A percentile compares a stretch with the other conserved stretches of the same genome.
Evolutionary conservation across 53 echinoderm and acorn worm genomes (phyloP).

Genomic region (Henricia sp.): DNA sequence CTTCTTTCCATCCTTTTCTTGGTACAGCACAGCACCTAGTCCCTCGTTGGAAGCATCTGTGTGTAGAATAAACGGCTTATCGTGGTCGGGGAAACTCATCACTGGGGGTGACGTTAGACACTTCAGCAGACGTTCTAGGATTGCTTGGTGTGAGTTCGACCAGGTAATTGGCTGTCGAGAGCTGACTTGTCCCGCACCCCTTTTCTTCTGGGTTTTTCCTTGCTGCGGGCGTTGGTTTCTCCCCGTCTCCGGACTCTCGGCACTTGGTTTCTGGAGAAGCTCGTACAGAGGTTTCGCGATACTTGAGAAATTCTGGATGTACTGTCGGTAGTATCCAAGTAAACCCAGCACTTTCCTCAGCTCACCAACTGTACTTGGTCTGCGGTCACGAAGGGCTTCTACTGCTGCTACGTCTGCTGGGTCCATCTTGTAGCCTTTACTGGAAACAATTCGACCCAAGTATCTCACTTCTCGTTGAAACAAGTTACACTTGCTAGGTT

Average conservation of each 20-base stretch:
- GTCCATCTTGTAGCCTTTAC: constrained; percentile 63
- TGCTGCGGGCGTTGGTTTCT: not conserved
- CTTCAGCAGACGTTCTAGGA: no score
- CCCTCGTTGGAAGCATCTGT: constrained; percentile 65
- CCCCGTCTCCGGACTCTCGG: not conserved
- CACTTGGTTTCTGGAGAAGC: not conserved
- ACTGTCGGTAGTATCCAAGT: no score
- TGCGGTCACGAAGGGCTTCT: constrained; percentile 40
- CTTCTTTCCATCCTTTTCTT: constrained; percentile 44
- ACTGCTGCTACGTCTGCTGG: constrained; percentile 65
- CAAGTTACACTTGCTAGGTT: constrained; percentile 57
- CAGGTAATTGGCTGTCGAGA: no score
- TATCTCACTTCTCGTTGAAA: constrained; percentile 67
- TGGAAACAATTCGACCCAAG: constrained; percentile 47
- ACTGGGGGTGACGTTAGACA: constrained; percentile 39
- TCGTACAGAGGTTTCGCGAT: not conserved
- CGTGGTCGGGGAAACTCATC: constrained; percentile 43
- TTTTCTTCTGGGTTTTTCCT: not conserved
- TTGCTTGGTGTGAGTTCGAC: constrained; percentile 38
- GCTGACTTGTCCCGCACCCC: constrained; percentile 32
- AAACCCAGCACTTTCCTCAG: constrained; percentile 66
- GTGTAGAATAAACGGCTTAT: constrained; percentile 33
- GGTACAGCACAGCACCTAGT: constrained; percentile 65
- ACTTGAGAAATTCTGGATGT: constrained; percentile 56
- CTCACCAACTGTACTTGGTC: constrained; percentile 59